Conservation (phyloP, 2,797 vertebrate species). For the Danio choprae region DNA sequence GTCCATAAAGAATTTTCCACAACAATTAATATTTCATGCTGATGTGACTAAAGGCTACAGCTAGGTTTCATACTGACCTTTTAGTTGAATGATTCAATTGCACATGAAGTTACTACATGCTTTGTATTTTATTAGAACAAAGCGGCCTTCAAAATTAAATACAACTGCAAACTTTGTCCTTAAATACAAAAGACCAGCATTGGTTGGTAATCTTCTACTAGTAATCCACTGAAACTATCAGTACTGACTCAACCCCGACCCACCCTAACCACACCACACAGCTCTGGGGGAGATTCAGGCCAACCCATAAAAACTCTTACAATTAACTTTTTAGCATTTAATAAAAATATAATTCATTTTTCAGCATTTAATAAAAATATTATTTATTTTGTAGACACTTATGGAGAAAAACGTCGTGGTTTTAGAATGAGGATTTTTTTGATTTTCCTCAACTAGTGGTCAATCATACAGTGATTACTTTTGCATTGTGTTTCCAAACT, state of each 20-base stretch:
- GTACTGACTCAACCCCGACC: constrained; percentile 7
- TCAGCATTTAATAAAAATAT: too few relatives aligned
- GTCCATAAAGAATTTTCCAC: background rate
- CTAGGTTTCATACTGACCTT: background rate
- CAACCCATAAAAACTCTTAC: background rate
- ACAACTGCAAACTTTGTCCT: too few relatives aligned
- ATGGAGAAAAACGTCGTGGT: background rate
- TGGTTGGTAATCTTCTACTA: background rate
- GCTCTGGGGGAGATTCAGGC: background rate
- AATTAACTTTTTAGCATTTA: background rate
- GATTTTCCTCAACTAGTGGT: too few relatives aligned
- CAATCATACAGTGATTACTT: background rate
- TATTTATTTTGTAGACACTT: background rate
- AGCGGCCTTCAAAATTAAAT: too few relatives aligned
- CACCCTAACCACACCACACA: background rate
- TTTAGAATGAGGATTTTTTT: too few relatives aligned
- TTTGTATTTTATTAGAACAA: too few relatives aligned
- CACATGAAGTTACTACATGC: background rate
- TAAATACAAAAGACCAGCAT: background rate
- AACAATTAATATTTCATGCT: background rate
- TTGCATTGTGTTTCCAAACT: background rate
- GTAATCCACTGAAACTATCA: background rate
- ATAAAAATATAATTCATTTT: background rate
- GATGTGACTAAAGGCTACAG: background rate
- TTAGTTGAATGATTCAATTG: background rate